Evolutionary conservation across 2,113 vertebrate genomes (phyloP), one percentile per base, ranked within the genome.

Genomic region (Dissostichus mawsoni): DNA sequence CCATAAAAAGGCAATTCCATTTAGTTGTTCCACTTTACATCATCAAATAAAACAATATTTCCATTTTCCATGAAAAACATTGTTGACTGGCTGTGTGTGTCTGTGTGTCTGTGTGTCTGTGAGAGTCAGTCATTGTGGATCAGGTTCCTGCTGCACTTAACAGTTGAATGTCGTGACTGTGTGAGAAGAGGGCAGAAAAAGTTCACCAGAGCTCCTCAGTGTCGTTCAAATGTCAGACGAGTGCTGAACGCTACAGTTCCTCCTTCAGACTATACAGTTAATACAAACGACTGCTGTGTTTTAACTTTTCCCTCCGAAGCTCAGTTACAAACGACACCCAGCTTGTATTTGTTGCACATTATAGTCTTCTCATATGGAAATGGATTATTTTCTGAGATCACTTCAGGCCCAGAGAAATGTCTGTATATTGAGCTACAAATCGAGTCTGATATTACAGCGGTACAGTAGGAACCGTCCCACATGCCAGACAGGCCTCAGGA

Each of bases 401-500:
- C 56, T 56, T 69, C 5, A 55, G 62, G 33, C 13, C 20, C 12
- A 12, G 20, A 80, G 16, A 53, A 55, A 59, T 4, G 7, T 47
- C 29, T 61, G 45, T 16, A 25, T 36, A 16, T n/a, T 56, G 11
- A 50, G 29, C 69, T 77, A 47, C 67, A 77, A 72, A 80, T 87
- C 59, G 10, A 72, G n/a, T 72, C 47, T 71, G 69, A 70, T 53
- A 64, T 58, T 63, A 41, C 11, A 63, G n/a, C 62, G 16, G 17
- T 53, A 29, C 18, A 55, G 53, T 41, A 13, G 63, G 29, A 78
- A 65, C 69, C 12, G 36, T 47, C 48, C 61, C 84, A 45, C 8
- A 91, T 90, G 77, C 88, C 88, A 75, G 6, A 10, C 61, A 80
- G 77, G 86, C 5, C 91, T 17, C 50, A 7, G 0, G 89, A 95